Evolutionary conservation across 1,140 invertebrate genomes (phyloP).

Genomic region (Pogonomyrmex californicus): DNA sequence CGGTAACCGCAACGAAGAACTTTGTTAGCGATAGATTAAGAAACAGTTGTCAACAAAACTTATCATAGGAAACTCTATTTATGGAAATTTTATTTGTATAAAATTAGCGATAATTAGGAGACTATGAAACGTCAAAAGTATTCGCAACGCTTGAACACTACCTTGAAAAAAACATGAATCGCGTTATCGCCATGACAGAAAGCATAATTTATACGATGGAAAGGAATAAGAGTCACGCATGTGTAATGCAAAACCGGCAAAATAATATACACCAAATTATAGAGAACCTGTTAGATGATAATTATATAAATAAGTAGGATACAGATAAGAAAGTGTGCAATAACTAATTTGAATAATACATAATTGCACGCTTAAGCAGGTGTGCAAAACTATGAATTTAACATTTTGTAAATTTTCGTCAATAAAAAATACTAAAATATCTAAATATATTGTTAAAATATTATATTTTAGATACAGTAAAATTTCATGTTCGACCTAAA

Average conservation of each 20-base stretch:
- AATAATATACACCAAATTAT: neutral
- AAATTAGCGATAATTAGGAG: neutral
- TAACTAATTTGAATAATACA: slow-evolving; percentile 11
- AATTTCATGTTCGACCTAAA: neutral
- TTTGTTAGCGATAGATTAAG: neutral
- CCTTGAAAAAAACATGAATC: neutral
- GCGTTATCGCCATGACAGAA: neutral
- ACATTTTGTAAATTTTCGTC: neutral
- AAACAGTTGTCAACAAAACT: neutral
- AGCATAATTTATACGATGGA: neutral
- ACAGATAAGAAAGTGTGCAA: neutral
- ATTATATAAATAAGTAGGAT: slow-evolving; percentile 8
- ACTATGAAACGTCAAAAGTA: neutral
- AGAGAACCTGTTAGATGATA: neutral
- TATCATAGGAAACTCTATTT: neutral
- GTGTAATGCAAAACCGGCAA: neutral
- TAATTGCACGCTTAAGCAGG: neutral
- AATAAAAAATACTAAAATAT: neutral
- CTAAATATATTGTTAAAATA: neutral
- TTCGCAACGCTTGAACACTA: neutral
- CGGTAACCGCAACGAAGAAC: neutral
- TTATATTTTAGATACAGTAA: neutral
- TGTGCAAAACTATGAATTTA: neutral
- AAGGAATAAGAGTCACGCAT: neutral
- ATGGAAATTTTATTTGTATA: slow-evolving; percentile 4